Base-by-base conservation (phyloP, 2,113 vertebrate species). In the Coryphaenoides rupestris region DNA sequence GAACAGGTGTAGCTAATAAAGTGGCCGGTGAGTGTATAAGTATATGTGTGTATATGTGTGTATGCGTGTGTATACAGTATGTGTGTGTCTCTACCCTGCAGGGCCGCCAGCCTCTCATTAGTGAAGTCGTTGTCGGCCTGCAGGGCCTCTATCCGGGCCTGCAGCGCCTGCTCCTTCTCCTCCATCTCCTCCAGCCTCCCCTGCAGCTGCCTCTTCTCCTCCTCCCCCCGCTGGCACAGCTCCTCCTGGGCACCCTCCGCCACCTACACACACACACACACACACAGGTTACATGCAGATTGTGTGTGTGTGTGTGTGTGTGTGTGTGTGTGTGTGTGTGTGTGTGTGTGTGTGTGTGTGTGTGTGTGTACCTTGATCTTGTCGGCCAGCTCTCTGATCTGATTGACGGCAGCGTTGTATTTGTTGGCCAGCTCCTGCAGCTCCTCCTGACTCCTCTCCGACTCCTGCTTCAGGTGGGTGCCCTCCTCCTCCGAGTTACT, bases 401-500 rank as follows among this genome's bases (percentile, higher is more conserved):
- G 95, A 72, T 98, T 98, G 78, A 98, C 94, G 5, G 96, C 95
- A 56, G 93, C 96, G 57, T 98, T 98, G 86, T 99, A 98, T 70
- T 98, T 98, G 87, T 98, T 97, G 69, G 97, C 94, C 76, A 98
- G 89, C 85, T 98, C 96, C 77, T 91, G 85, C 69, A 98, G 90
- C 89, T 99, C 97, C 84, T 98, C 97, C 88, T 98, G 95, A 78
- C 94, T 90, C 78, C 93, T 78, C 73, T 98, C 95, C 21, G 96
- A 97, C 96, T 98, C 96, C 84, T 99, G 96, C 90, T 95, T 98
- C 86, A 99, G 91, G 77, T 99, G 96, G 45, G 96, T 98, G 91
- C 97, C 98, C 92, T 99, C 97, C 65, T 99, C 97, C 87, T 99
- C 97, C 1, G 96, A 98, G 87, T 99, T 99, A 77, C 96, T 98